phyloP scores from a whole-genome alignment of 1,140 invertebrate species.

The Pissodes strobi region DNA sequence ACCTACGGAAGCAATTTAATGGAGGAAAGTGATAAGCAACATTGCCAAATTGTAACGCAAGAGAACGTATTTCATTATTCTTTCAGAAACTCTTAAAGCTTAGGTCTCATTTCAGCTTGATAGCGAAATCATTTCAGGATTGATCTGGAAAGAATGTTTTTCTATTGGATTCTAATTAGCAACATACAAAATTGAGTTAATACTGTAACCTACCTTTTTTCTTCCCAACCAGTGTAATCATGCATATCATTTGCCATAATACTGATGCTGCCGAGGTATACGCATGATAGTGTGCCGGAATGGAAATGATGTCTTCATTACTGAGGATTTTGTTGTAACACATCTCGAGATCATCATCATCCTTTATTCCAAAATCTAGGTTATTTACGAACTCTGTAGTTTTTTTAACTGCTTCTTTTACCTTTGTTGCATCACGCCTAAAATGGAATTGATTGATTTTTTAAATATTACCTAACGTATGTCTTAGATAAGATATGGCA shows the following conservation, averaged over 20 bases:
- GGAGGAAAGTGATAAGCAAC: too few relatives aligned
- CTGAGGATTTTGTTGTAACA: conserved; percentile 55
- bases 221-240: conserved; percentile 60
- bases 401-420: conserved; percentile 2
- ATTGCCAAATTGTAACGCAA: too few relatives aligned
- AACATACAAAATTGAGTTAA: too few relatives aligned
- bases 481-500: not conserved
- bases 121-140: too few relatives aligned
- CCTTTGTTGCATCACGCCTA: not conserved
- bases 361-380: conserved; percentile 37
- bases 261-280: conserved; percentile 56
- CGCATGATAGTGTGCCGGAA: conserved; percentile 52
- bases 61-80: too few relatives aligned
- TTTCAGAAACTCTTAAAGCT: too few relatives aligned
- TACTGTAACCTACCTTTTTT: conserved; percentile 51
- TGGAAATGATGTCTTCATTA: conserved; percentile 38
- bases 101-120: too few relatives aligned
- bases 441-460: not conserved
- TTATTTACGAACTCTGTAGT: conserved; percentile 11
- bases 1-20: too few relatives aligned
- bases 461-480: not conserved
- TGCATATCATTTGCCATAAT: conserved; percentile 61
- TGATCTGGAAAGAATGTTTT: too few relatives aligned
- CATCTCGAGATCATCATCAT: conserved; percentile 40
- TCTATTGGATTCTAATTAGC: too few relatives aligned